These are phyloP conservation scores for Gavialis gangeticus DNA, from an alignment of 2,113 vertebrate genomes.

Conservation along the genomic window DNA sequence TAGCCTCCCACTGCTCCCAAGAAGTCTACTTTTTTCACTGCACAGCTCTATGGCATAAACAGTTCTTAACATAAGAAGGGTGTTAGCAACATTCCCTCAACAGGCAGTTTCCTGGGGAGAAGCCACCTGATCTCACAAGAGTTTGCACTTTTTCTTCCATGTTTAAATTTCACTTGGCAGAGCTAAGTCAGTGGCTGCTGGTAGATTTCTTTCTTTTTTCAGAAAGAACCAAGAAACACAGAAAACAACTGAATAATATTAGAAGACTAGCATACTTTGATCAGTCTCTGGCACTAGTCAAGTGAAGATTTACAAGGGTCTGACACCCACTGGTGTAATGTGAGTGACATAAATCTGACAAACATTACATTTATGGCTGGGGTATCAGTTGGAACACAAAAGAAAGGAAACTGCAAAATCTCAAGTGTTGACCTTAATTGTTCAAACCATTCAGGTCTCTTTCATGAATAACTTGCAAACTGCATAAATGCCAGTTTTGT, in stretches of 20 bases:
- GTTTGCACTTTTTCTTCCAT: constrained; percentile 10
- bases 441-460: constrained; percentile 1
- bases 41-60: neutral
- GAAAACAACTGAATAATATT: neutral
- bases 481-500: constrained; percentile 22
- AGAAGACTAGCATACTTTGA: constrained; percentile 24
- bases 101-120: constrained; percentile 37
- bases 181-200: constrained; percentile 40
- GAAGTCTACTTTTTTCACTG: neutral
- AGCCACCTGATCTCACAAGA: constrained; percentile 2
- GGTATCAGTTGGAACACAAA: constrained; percentile 26
- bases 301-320: constrained; percentile 30
- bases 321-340: constrained; percentile 29
- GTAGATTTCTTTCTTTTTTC: neutral
- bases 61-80: neutral
- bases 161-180: constrained; percentile 39
- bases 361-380: neutral
- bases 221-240: neutral
- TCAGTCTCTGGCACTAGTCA: constrained; percentile 11
- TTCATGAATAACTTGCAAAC: constrained; percentile 33
- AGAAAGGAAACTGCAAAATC: constrained; percentile 7
- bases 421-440: constrained; percentile 27
- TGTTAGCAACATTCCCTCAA: constrained; percentile 6
- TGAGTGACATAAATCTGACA: constrained; percentile 33
- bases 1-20: neutral